Percentiles rank a stretch among this genome's conserved stretches.
Conservation (phyloP, 2,888 invertebrate genomes). For the Cosmopolites sordidus region DNA sequence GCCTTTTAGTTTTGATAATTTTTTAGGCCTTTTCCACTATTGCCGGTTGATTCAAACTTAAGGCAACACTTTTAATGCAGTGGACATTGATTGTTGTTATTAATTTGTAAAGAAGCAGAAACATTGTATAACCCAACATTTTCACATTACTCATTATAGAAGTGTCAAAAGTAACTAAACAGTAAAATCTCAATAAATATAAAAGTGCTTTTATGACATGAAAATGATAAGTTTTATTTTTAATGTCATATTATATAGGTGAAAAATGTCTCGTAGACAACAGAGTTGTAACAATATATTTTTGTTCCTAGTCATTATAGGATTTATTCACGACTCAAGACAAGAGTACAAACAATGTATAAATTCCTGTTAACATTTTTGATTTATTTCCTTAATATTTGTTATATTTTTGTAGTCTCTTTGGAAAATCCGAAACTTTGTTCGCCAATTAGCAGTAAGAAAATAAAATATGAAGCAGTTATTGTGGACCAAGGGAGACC, state of each 20-base stretch:
- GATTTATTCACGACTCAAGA: slow-evolving; percentile 7
- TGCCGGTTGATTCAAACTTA: too few species aligned
- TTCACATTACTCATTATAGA: too few species aligned
- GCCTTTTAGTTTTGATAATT: too few species aligned
- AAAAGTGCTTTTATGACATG: background rate
- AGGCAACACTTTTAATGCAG: too few species aligned
- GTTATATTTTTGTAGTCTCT: slow-evolving; percentile 11
- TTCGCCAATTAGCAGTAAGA: slow-evolving; percentile 31
- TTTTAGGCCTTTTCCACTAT: too few species aligned
- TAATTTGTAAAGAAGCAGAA: too few species aligned
- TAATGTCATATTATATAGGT: background rate
- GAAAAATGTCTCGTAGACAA: background rate
- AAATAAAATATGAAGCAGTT: slow-evolving; percentile 36
- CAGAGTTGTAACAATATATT: background rate
- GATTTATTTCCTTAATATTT: background rate
- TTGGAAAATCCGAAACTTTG: slow-evolving; percentile 23
- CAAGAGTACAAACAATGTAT: background rate
- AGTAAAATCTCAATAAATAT: too few species aligned
- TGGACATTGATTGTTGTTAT: too few species aligned
- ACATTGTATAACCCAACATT: too few species aligned
- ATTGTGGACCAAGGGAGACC: slow-evolving; percentile 35
- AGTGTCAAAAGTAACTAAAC: too few species aligned
- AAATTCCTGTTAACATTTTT: slow-evolving; percentile 2
- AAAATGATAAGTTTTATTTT: slow-evolving; percentile 4
- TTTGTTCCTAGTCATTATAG: background rate